A percentile compares a stretch with the other conserved stretches of the same genome.
phyloP scores from a whole-genome alignment of 2,797 vertebrate genomes.

The Hippoglossus hippoglossus region DNA sequence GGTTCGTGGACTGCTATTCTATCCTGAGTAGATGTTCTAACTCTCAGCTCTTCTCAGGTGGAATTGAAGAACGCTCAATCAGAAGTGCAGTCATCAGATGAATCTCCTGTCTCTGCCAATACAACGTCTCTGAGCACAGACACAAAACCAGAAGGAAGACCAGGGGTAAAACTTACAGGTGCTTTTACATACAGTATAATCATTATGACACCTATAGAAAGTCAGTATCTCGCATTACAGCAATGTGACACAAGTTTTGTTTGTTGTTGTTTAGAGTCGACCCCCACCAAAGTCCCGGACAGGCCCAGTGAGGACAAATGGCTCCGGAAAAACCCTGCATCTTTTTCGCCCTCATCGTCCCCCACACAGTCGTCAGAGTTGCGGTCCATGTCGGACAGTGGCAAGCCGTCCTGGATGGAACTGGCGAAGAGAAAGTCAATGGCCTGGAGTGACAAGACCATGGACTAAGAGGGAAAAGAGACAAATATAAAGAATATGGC shows the following conservation, averaged over 20 bases:
- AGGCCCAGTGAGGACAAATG: slow-evolving; percentile 83
- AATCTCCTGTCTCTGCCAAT: slow-evolving; percentile 30
- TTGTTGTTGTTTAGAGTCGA: slow-evolving; percentile 68
- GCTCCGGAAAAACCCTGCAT: slow-evolving; percentile 76
- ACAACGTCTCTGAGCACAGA: slow-evolving; percentile 41
- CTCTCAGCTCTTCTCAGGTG: slow-evolving; percentile 54
- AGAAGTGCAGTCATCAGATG: slow-evolving; percentile 53
- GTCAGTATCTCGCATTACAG: neutral
- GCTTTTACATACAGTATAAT: slow-evolving; percentile 14
- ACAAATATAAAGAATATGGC: neutral
- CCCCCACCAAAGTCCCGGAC: slow-evolving; percentile 59
- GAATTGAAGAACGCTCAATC: slow-evolving; percentile 65
- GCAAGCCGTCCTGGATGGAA: slow-evolving; percentile 96
- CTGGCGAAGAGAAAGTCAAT: slow-evolving; percentile 97
- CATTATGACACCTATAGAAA: neutral
- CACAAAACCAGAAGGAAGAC: slow-evolving; percentile 50
- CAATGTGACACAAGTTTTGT: slow-evolving; percentile 11
- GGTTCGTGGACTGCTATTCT: neutral
- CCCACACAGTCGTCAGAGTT: slow-evolving; percentile 66
- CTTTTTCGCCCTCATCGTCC: slow-evolving; percentile 61
- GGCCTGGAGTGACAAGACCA: slow-evolving; percentile 96
- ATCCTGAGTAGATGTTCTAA: slow-evolving; percentile 19
- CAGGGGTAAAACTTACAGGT: slow-evolving; percentile 64
- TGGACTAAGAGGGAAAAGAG: slow-evolving; percentile 75
- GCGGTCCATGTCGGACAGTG: slow-evolving; percentile 72